phyloP scores from a whole-genome alignment of 1,140 invertebrate species.

The Lethocerus indicus region DNA sequence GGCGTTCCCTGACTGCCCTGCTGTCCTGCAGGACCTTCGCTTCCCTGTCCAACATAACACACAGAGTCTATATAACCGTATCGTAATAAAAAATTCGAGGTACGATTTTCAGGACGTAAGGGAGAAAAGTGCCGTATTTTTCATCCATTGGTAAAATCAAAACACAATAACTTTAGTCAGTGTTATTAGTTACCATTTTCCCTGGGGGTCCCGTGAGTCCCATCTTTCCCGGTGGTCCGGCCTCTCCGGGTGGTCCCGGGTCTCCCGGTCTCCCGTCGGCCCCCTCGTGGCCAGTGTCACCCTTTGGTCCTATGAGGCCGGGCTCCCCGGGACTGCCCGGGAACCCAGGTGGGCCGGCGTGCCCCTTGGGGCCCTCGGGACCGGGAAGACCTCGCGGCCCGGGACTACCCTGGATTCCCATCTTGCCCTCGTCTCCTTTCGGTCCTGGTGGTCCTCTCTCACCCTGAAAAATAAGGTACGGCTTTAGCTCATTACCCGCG shows the following conservation, averaged over 20 bases:
- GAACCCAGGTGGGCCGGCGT: slow-evolving; percentile 45
- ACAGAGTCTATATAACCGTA: slow-evolving; percentile 30
- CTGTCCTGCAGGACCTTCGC: slow-evolving; percentile 52
- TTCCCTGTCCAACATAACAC: slow-evolving; percentile 42
- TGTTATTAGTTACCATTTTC: slow-evolving; percentile 32
- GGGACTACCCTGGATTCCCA: slow-evolving; percentile 39
- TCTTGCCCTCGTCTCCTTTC: slow-evolving; percentile 52
- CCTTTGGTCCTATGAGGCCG: slow-evolving; percentile 72
- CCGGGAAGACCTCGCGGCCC: slow-evolving; percentile 36
- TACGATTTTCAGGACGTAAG: too few species aligned
- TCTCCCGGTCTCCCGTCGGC: slow-evolving; percentile 27
- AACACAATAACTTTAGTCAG: too few species aligned
- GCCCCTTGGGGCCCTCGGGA: slow-evolving; percentile 43
- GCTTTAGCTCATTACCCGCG: too few species aligned
- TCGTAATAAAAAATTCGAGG: too few species aligned
- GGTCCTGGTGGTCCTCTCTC: slow-evolving; percentile 40
- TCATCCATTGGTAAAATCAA: too few species aligned
- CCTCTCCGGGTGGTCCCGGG: slow-evolving; percentile 59
- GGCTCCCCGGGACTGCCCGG: slow-evolving; percentile 50
- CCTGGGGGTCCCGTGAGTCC: slow-evolving; percentile 39
- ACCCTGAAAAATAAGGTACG: slow-evolving; percentile 28
- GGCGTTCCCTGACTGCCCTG: slow-evolving; percentile 43
- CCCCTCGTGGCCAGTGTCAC: slow-evolving; percentile 46
- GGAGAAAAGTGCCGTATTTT: too few species aligned
- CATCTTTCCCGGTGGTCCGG: slow-evolving; percentile 58